A percentile compares a stretch with the other conserved stretches of the same genome.
Evolutionary conservation across 1,140 invertebrate genomes (phyloP).

Genomic region (Aleiodes sp.): DNA sequence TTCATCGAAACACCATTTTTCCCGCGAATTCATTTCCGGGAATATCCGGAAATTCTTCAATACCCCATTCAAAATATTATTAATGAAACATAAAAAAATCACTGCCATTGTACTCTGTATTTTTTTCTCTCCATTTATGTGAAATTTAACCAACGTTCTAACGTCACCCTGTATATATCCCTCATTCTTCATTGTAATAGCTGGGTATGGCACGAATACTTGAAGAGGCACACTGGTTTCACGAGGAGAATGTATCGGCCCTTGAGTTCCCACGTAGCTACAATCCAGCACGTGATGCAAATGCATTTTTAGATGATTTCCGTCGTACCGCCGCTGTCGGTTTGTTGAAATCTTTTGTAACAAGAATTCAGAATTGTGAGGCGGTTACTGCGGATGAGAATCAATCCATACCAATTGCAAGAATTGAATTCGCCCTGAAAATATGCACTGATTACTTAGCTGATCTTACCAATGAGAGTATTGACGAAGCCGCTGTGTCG

Average conservation of each 20-base stretch:
- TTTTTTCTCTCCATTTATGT: not conserved
- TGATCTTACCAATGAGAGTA: conserved; percentile 65
- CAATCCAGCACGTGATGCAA: conserved; percentile 66
- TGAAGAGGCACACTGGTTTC: conserved; percentile 72
- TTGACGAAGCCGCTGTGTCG: conserved; percentile 60
- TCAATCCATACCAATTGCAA: conserved; percentile 54
- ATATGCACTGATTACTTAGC: conserved; percentile 68
- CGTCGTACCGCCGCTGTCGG: conserved; percentile 71
- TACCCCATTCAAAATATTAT: too few relatives aligned
- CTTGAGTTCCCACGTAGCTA: conserved; percentile 75
- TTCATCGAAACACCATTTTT: too few relatives aligned
- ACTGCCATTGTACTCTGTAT: not conserved
- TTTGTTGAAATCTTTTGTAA: conserved; percentile 68
- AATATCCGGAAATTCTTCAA: too few relatives aligned
- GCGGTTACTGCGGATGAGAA: conserved; percentile 35
- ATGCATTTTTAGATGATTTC: conserved; percentile 73
- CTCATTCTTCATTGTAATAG: conserved; percentile 44
- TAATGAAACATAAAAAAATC: too few relatives aligned
- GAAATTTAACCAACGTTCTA: not conserved
- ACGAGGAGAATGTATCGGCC: conserved; percentile 68
- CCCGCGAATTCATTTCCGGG: too few relatives aligned
- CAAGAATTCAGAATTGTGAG: conserved; percentile 48
- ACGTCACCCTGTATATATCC: not conserved
- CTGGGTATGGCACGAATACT: conserved; percentile 71
- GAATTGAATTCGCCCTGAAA: conserved; percentile 67